Percentiles rank a stretch among this genome's conserved stretches.
phyloP scores from a whole-genome alignment of 2,888 invertebrate species.

The Galerucella pusilla region DNA sequence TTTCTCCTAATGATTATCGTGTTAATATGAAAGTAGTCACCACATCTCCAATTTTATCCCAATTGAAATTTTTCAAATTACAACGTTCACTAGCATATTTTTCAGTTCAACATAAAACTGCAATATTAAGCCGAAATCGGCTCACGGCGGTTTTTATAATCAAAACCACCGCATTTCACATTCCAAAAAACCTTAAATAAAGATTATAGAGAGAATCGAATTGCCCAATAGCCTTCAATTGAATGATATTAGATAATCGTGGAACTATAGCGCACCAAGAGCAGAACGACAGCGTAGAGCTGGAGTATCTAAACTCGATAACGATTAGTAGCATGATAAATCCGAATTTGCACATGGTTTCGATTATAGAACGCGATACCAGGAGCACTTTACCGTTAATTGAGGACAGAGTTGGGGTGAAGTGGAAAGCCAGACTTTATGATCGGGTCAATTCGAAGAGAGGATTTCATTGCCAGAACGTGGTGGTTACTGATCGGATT shows the following conservation, averaged over 20 bases:
- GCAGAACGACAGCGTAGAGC: constrained; percentile 10
- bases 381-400: constrained; percentile 53
- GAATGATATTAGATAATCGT: constrained; percentile 24
- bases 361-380: constrained; percentile 58
- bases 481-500: constrained; percentile 20
- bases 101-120: too few relatives aligned
- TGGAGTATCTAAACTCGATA: constrained; percentile 51
- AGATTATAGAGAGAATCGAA: constrained; percentile 10
- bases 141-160: neutral
- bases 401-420: constrained; percentile 37
- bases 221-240: constrained; percentile 15
- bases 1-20: too few relatives aligned
- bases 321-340: constrained; percentile 60
- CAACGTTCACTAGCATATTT: too few relatives aligned
- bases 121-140: neutral
- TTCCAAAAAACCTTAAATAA: constrained; percentile 9
- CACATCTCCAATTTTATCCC: too few relatives aligned
- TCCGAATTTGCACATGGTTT: constrained; percentile 60
- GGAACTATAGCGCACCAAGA: constrained; percentile 4
- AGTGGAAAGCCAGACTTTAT: constrained; percentile 30
- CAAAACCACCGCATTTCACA: neutral
- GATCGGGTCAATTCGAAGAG: constrained; percentile 32
- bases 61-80: too few relatives aligned
- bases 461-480: constrained; percentile 29
- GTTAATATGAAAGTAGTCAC: too few relatives aligned